Evolutionary conservation across 2,113 vertebrate species (phyloP), one percentile per base, ranked within the genome.

Genomic region (Pachypanchax playfairii): DNA sequence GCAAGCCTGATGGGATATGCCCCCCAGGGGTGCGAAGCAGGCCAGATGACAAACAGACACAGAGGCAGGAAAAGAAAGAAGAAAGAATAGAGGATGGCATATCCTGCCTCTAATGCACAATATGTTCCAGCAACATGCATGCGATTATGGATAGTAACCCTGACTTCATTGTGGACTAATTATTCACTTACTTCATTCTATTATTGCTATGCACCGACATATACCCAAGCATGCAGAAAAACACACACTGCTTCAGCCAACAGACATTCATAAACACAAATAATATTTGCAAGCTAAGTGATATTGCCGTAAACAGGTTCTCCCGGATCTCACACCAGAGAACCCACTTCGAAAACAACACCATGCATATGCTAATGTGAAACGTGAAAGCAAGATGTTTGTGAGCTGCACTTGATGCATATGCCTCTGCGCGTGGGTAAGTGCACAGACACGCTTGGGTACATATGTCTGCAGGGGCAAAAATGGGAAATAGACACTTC

Each of bases 1-100:
- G 82, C 77, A 63, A 84, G 86, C 87, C 88, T 92, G 90, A 92
- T 91, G 89, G 86, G 87, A 89, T 69, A 82, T 82, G 86, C 81
- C 89, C 86, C 73, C 74, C 66, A 48, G 89, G 77, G 80, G 85
- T 78, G 85, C 76, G 85, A 89, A 85, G 85, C 85, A 86, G 86
- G 84, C 87, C 86, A 88, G 86, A 90, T 89, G 86, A 86, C 88
- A 88, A 84, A 85, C 80, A 85, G 75, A 72, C 83, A 53, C 75
- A 76, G 65, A 64, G 82, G 69, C 73, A 44, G 70, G 74, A 76
- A 60, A 72, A 65, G 73, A 77, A 73, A 70, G 64, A 79, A 82
- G 63, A 63, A 84, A 74, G 80, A 80, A 82, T 75, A 55, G 81
- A 81, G 56, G 72, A 74, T 67, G 71, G 68, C 75, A 57, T 64